Evolutionary conservation across 2,888 invertebrate species (phyloP).

Genomic region (Dilophus febrilis): DNA sequence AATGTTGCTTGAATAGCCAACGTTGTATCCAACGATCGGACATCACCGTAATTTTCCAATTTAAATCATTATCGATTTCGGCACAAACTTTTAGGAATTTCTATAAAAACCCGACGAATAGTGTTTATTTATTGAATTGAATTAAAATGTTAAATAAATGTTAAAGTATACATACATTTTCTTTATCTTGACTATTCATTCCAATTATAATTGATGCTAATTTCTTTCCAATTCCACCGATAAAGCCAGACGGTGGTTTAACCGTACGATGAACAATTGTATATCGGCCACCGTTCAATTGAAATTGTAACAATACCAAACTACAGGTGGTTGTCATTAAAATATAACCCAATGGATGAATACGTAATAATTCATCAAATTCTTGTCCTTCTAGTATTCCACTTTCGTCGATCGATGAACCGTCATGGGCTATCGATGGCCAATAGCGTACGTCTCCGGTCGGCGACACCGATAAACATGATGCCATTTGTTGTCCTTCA

Average conservation of each 20-base stretch:
- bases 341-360: slow-evolving; percentile 57
- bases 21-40: slow-evolving; percentile 67
- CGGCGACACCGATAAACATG: slow-evolving; percentile 83
- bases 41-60: slow-evolving; percentile 48
- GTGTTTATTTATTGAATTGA: neutral
- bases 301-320: slow-evolving; percentile 51
- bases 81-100: slow-evolving; percentile 49
- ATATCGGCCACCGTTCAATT: slow-evolving; percentile 45
- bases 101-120: slow-evolving; percentile 7
- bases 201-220: slow-evolving; percentile 29
- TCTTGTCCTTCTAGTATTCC: slow-evolving; percentile 80
- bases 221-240: slow-evolving; percentile 70
- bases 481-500: slow-evolving; percentile 46
- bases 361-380: slow-evolving; percentile 54
- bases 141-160: slow-evolving; percentile 1
- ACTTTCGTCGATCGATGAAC: slow-evolving; percentile 64
- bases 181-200: slow-evolving; percentile 25
- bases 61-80: slow-evolving; percentile 26
- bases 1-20: slow-evolving; percentile 52
- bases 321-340: slow-evolving; percentile 86
- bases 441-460: slow-evolving; percentile 85
- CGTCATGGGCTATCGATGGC: slow-evolving; percentile 78
- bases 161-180: slow-evolving; percentile 19
- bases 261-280: slow-evolving; percentile 48
- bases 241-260: slow-evolving; percentile 60